Percentiles rank a stretch among this genome's conserved stretches.
Conservation (phyloP, 2,113 vertebrate genomes). For the Chaetodon trifascialis region DNA sequence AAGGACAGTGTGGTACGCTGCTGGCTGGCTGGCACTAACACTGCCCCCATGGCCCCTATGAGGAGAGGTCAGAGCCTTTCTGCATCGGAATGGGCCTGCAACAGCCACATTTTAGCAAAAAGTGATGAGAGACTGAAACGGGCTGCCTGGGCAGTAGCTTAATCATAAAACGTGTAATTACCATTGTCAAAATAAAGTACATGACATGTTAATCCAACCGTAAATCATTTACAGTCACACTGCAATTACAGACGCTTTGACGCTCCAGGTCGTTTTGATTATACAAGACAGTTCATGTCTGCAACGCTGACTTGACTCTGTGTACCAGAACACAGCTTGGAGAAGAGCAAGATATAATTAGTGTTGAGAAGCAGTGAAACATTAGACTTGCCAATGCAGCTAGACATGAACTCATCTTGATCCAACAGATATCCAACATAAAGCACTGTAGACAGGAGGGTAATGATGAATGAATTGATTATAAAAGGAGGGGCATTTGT, state of each 20-base stretch:
- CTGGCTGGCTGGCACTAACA: constrained; percentile 32
- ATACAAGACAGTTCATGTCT: constrained; percentile 14
- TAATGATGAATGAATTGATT: background rate
- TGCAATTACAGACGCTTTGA: constrained; percentile 32
- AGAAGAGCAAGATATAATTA: constrained; percentile 31
- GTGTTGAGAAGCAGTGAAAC: background rate
- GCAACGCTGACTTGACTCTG: background rate
- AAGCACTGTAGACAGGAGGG: background rate
- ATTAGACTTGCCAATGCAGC: constrained; percentile 2
- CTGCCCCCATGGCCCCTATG: constrained; percentile 12
- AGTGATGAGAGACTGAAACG: background rate
- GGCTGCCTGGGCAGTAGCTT: background rate
- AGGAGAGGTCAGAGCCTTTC: constrained; percentile 27
- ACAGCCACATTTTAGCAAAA: constrained; percentile 14
- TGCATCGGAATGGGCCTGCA: constrained; percentile 23
- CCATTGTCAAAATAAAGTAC: constrained; percentile 30
- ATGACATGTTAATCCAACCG: constrained; percentile 11
- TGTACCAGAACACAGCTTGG: background rate
- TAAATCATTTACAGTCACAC: constrained; percentile 36
- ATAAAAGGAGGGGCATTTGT: background rate
- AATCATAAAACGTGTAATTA: constrained; percentile 33
- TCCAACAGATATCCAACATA: background rate
- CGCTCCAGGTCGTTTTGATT: constrained; percentile 13
- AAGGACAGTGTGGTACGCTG: constrained; percentile 39
- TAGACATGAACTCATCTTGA: constrained; percentile 10